Conservation (phyloP, 92 coral and sea anemone species). For the Parazoanthus darwini region DNA sequence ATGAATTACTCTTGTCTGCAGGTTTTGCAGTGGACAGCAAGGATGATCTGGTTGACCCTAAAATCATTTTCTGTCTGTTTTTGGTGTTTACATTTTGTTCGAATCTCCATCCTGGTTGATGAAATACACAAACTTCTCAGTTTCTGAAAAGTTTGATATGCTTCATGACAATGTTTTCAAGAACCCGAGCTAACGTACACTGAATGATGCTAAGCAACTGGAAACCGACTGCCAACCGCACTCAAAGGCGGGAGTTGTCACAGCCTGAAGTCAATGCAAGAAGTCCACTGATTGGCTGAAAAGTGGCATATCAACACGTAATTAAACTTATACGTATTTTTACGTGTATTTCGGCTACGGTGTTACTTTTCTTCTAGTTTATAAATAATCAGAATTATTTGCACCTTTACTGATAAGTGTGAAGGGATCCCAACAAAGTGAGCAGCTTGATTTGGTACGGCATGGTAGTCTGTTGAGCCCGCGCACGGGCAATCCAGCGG, state of each 20-base stretch:
- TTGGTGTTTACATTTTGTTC: slow-evolving; percentile 1
- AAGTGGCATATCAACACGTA: slow-evolving; percentile 5
- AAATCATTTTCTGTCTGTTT: not conserved
- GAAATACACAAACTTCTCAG: slow-evolving; percentile 10
- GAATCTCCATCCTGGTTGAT: not conserved
- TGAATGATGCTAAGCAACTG: slow-evolving; percentile 3
- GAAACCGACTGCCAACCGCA: slow-evolving; percentile 8
- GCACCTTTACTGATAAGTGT: not conserved
- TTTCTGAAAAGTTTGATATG: not conserved
- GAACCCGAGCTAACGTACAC: slow-evolving; percentile 7
- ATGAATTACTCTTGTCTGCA: no score
- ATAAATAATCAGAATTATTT: not conserved
- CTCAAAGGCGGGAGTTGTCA: slow-evolving; percentile 7
- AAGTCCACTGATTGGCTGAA: slow-evolving; percentile 5
- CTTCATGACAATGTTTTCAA: not conserved
- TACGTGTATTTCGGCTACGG: slow-evolving; percentile 3
- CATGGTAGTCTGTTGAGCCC: not conserved
- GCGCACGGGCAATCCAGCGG: slow-evolving; percentile 3
- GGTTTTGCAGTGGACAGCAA: no score
- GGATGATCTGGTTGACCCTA: no score
- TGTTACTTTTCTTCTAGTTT: not conserved
- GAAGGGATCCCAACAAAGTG: not conserved
- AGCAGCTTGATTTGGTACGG: not conserved
- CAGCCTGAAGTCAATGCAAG: slow-evolving; percentile 6
- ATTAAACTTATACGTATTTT: not conserved